These are phyloP conservation scores for Nyctibius grandis DNA, from an alignment of 2,797 vertebrate genomes.

Conservation along the genomic window DNA sequence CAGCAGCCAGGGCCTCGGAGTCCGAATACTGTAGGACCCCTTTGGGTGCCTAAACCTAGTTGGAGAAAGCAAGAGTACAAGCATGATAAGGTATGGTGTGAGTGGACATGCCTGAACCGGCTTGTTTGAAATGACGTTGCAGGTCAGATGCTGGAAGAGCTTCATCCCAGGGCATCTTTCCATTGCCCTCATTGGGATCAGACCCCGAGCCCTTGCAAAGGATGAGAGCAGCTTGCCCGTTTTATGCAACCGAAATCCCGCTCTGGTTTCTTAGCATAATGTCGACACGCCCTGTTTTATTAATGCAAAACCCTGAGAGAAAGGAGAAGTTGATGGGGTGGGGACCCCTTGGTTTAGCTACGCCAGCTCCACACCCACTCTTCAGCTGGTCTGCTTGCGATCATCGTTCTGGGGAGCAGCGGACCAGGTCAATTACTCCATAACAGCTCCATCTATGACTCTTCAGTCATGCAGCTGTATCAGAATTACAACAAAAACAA, in stretches of 20 bases:
- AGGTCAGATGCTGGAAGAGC: background rate
- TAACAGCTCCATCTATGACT: background rate
- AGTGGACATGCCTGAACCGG: rapidly evolving
- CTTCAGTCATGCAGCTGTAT: conserved; percentile 34
- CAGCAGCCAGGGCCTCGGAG: rapidly evolving
- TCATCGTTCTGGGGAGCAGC: background rate
- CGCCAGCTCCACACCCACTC: conserved; percentile 29
- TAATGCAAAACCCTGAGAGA: background rate
- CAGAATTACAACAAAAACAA: background rate
- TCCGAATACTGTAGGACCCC: background rate
- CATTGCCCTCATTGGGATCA: background rate
- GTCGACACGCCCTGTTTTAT: background rate
- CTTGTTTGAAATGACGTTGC: rapidly evolving
- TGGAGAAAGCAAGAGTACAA: background rate
- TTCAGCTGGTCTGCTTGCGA: conserved; percentile 38
- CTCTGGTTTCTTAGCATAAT: background rate
- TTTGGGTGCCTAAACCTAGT: background rate
- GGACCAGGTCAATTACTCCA: background rate
- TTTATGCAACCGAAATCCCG: background rate
- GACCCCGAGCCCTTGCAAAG: background rate
- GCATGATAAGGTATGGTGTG: rapidly evolving
- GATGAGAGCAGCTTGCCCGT: background rate
- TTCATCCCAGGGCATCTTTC: background rate
- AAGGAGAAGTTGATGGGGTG: background rate
- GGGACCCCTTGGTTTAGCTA: background rate